phyloP scores from a whole-genome alignment of 1,140 invertebrate species.

The Drosophila simulans region DNA sequence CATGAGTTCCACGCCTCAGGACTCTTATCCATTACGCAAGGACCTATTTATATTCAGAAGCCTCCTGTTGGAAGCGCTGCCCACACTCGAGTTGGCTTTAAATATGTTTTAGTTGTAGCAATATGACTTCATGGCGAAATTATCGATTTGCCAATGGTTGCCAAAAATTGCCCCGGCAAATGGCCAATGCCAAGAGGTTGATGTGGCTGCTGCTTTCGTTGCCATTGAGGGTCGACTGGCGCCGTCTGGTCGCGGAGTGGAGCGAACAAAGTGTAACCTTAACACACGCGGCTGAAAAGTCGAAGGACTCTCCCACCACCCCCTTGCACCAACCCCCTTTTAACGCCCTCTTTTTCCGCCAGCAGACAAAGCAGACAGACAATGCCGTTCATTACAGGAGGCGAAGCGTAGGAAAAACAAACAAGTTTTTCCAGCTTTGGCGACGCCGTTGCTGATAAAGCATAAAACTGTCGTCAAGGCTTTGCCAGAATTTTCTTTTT shows the following conservation, averaged over 20 bases:
- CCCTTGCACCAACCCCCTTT: neutral
- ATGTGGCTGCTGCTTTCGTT: conserved; percentile 14
- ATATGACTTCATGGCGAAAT: conserved; percentile 56
- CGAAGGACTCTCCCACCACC: neutral
- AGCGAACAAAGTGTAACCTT: conserved; percentile 74
- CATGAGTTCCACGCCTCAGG: conserved; percentile 1
- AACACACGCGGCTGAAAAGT: conserved; percentile 53
- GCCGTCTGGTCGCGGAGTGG: conserved; percentile 66
- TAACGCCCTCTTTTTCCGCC: conserved; percentile 2
- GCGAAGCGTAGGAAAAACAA: conserved; percentile 64
- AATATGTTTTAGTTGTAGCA: conserved; percentile 56
- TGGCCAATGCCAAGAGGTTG: conserved; percentile 52
- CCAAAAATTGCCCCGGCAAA: conserved; percentile 47
- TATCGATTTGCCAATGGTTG: conserved; percentile 67
- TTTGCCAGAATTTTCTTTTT: conserved; percentile 31
- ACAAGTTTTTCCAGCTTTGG: conserved; percentile 53
- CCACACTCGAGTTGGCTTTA: conserved; percentile 41
- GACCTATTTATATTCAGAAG: conserved; percentile 17
- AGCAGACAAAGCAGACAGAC: conserved; percentile 40
- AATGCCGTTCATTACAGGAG: conserved; percentile 62
- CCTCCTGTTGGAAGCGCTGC: neutral
- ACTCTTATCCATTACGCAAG: neutral
- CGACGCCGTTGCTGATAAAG: conserved; percentile 59
- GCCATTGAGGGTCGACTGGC: conserved; percentile 45
- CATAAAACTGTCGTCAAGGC: conserved; percentile 67